Percentiles rank a stretch among this genome's conserved stretches.
Conservation (phyloP, 1,140 invertebrate genomes). For the Conopomorpha cramerella region DNA sequence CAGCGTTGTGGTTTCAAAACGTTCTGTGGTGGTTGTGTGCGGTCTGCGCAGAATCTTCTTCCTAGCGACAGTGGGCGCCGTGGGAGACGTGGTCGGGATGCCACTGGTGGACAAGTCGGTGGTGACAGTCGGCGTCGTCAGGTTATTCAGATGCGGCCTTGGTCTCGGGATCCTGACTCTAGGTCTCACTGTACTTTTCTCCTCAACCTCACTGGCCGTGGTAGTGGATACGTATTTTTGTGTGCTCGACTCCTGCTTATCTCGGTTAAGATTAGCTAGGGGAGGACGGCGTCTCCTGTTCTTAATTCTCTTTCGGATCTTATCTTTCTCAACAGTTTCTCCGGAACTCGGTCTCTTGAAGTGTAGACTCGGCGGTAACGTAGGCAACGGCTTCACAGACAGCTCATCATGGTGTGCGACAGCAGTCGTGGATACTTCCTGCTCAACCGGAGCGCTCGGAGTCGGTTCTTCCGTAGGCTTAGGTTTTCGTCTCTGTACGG, state of each 20-base stretch:
- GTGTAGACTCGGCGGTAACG: conserved; percentile 47
- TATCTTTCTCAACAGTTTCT: conserved; percentile 33
- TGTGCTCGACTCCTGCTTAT: conserved; percentile 24
- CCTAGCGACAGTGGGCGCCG: conserved; percentile 37
- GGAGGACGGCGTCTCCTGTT: conserved; percentile 44
- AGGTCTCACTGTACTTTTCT: conserved; percentile 35
- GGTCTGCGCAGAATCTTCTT: conserved; percentile 40
- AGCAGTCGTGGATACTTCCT: conserved; percentile 16
- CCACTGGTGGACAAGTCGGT: conserved; percentile 53
- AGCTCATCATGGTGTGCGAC: conserved; percentile 24
- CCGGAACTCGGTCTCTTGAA: conserved; percentile 42
- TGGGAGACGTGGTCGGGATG: conserved; percentile 46
- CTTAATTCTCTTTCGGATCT: conserved; percentile 44
- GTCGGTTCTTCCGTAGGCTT: conserved; percentile 46
- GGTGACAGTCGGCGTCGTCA: conserved; percentile 40
- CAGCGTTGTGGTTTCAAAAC: conserved; percentile 35
- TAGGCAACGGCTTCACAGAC: conserved; percentile 33
- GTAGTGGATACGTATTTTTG: conserved; percentile 15
- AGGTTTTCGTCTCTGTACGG: conserved; percentile 7
- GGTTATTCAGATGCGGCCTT: conserved; percentile 20
- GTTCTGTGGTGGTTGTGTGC: conserved; percentile 27
- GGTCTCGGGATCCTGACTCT: conserved; percentile 29
- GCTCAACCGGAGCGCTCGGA: conserved; percentile 17
- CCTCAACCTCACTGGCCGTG: conserved; percentile 25
- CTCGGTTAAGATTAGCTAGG: conserved; percentile 20